Evolutionary conservation across 2,888 invertebrate genomes (phyloP), one percentile per base, ranked within the genome.

Genomic region (Nephrotoma appendiculata): DNA sequence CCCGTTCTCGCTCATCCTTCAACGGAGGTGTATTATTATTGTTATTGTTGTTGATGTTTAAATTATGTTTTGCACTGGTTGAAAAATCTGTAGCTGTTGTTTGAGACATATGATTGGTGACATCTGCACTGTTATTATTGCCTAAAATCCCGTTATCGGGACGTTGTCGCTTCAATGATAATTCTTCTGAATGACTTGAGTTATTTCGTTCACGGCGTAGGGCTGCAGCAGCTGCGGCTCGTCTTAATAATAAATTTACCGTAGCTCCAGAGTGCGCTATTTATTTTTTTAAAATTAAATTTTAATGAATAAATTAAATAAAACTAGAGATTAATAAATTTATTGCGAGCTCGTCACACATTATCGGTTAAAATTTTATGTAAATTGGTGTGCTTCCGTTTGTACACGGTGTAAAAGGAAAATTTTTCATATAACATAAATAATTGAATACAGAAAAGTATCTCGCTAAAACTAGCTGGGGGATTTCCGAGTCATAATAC

Each of bases 181-280:
- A 86, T 71, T 90, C 90, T 89, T 89, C 90, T 87, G 90, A 90
- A 87, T 90, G 90, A 88, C 89, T 89, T 86, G 90, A 90, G 88
- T 89, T 90, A 87, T 90, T 89, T 83, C 90, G 89, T 86, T 90
- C 90, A 41, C 90, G 89, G 41, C 90, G 89, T 86, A 90, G 88
- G 88, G 90, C 88, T 92, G 91, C 90, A 92, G 89, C 87, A 92
- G 93, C 87, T 92, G 93, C 88, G 92, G 93, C 87, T 88, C 95
- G 93, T 89, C 95, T 94, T 90, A 95, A 92, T 89, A 95, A 93
- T 89, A 94, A 95, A 89, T 94, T 94, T 87, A 94, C 93, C 89
- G 93, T 93, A 45, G 93, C 89, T 84, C 89, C 89, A 45, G 87
- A 87, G 87, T 88, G 88, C 31, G 88, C 86, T 86, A 42, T 48